Conservation (phyloP, 1,140 invertebrate species). For the Macrosteles quadrilineatus region DNA sequence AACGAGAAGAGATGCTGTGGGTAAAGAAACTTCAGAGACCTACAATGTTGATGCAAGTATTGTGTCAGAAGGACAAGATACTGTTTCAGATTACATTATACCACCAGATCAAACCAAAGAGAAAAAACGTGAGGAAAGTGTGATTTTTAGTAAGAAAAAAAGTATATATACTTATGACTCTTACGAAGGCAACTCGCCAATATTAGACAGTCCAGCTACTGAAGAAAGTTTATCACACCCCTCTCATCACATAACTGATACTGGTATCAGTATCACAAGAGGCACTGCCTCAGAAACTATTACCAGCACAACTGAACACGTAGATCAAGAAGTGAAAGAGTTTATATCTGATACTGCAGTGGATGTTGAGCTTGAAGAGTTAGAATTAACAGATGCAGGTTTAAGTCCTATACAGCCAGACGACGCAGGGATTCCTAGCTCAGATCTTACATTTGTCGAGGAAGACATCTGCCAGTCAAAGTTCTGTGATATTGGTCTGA, state of each 20-base stretch:
- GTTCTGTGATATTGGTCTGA: constrained; percentile 52
- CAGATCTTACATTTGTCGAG: constrained; percentile 46
- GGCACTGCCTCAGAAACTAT: constrained; percentile 53
- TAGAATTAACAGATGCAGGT: constrained; percentile 57
- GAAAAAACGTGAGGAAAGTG: constrained; percentile 53
- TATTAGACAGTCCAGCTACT: constrained; percentile 50
- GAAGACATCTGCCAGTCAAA: constrained; percentile 46
- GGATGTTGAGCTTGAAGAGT: constrained; percentile 53
- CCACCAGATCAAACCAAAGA: constrained; percentile 44
- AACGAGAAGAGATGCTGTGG: constrained; percentile 47
- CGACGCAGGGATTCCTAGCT: constrained; percentile 46
- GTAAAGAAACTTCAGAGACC: constrained; percentile 51
- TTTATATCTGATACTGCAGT: constrained; percentile 54
- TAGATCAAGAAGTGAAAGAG: constrained; percentile 35
- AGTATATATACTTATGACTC: constrained; percentile 53
- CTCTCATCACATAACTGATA: constrained; percentile 56
- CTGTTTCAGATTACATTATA: constrained; percentile 47
- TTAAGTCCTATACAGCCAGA: constrained; percentile 57
- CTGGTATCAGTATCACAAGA: constrained; percentile 55
- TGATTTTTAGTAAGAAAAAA: constrained; percentile 55
- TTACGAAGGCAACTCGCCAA: constrained; percentile 44
- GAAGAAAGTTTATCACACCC: constrained; percentile 51
- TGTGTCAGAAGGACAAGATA: constrained; percentile 43
- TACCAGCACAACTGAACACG: constrained; percentile 50
- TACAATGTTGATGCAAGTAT: constrained; percentile 52